Evolutionary conservation across 2,797 vertebrate species (phyloP).

Genomic region (Valencia hispanica): DNA sequence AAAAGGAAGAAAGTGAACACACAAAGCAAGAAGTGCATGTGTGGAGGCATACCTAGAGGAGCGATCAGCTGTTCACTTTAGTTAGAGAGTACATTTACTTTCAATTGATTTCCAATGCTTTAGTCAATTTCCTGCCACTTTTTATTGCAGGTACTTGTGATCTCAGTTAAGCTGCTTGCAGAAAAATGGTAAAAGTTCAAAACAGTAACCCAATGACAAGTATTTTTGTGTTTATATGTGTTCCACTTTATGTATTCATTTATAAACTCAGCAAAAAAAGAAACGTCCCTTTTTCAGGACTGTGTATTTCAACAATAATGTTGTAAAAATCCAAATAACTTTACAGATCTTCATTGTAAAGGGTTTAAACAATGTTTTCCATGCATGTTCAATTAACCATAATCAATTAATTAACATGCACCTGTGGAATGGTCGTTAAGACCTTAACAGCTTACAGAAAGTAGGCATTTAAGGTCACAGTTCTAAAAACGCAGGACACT

Average conservation of each 20-base stretch:
- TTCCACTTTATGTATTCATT: background rate
- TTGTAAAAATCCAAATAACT: too few species aligned
- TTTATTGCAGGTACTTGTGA: slow-evolving; percentile 94
- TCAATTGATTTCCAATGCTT: slow-evolving; percentile 99
- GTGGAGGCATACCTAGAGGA: slow-evolving; percentile 77
- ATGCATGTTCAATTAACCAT: too few species aligned
- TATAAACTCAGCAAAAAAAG: too few species aligned
- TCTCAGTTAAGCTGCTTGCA: slow-evolving; percentile 94
- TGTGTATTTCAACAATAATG: too few species aligned
- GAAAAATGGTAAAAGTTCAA: slow-evolving; percentile 82
- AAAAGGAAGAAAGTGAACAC: slow-evolving; percentile 36
- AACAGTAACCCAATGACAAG: slow-evolving; percentile 57
- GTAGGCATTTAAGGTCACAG: too few species aligned
- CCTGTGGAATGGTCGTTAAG: too few species aligned
- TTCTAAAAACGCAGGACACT: too few species aligned
- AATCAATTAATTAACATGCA: too few species aligned
- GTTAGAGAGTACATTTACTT: slow-evolving; percentile 99
- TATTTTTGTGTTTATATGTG: background rate
- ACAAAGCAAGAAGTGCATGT: slow-evolving; percentile 45
- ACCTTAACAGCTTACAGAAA: too few species aligned
- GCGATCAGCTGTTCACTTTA: slow-evolving; percentile 98
- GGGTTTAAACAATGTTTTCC: too few species aligned
- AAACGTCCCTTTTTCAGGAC: too few species aligned
- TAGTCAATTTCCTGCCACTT: slow-evolving; percentile 99
- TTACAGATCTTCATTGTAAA: too few species aligned